Base-by-base conservation (phyloP, 2,113 vertebrate species). In the Paracanthobrama guichenoti region DNA sequence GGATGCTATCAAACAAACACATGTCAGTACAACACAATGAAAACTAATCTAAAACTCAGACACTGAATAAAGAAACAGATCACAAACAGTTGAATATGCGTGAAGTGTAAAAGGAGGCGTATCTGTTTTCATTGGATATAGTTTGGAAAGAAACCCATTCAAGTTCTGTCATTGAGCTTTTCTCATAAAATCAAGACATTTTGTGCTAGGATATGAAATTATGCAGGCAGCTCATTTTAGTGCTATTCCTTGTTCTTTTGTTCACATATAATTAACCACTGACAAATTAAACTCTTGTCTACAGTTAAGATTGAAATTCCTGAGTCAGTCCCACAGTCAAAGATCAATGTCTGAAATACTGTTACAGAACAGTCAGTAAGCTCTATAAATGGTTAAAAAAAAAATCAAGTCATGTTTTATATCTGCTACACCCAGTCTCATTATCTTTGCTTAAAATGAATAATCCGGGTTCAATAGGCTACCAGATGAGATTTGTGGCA, bases 401-500 rank as follows among this genome's bases (percentile, higher is more conserved):
- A 35, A 35, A 35, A 31, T 18, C 3, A 66, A 13, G 11, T 2
- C 39, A 39, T 71, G 69, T n/a, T 53, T 76, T 35, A 31, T 55
- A 57, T 77, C 50, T 12, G 0, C 50, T 16, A 39, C 74, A 57
- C 26, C 48, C 48, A 57, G 24, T 35, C 18, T 76, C 28, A 76
- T 76, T 73, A 72, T 72, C 13, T 12, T 31, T 53, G 48, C 24
- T 53, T 31, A 9, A 31, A 53, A 53, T 8, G 4, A 26, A 75
- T 53, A 10, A 53, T 20, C 26, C 1, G 8, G 14, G 48, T 22
- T 75, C 20, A 75, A 53, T 53, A n/a, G n/a, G n/a, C n/a, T n/a
- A 75, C 24, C 48, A 53, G 46, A 14, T 53, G 24, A 75, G 72
- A 53, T 75, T 9, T 31, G 73, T 75, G 73, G 53, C 73, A 75